A percentile compares a stretch with the other conserved stretches of the same genome.
These are phyloP conservation scores for Synergus itoensis DNA, from an alignment of 2,888 invertebrate genomes.

Conservation along the genomic window DNA sequence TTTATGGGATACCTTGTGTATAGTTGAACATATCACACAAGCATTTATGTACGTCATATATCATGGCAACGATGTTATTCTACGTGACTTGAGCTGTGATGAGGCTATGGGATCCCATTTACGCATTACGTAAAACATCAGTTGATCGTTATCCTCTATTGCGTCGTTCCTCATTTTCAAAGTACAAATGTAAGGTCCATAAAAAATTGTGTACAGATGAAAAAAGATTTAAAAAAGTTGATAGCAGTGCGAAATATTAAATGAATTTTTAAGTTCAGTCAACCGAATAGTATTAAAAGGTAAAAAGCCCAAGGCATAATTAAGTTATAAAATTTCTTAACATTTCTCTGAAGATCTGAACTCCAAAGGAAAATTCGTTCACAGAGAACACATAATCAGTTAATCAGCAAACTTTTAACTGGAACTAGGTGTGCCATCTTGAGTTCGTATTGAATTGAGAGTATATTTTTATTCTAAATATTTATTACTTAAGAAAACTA, in stretches of 20 bases:
- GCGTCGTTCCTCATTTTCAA: conserved; percentile 25
- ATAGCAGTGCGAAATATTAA: not conserved
- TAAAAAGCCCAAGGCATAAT: no score
- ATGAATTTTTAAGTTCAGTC: not conserved
- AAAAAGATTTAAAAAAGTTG: not conserved
- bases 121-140: conserved; percentile 51
- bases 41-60: conserved; percentile 54
- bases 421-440: not conserved
- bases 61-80: conserved; percentile 53
- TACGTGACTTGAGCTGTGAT: conserved; percentile 54
- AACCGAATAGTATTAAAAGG: not conserved
- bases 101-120: conserved; percentile 55
- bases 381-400: no score
- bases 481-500: not conserved
- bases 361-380: not conserved
- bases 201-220: not conserved
- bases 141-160: conserved; percentile 41
- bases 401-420: not conserved
- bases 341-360: not conserved
- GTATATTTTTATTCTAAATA: not conserved
- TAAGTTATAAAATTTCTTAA: no score
- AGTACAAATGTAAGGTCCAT: not conserved
- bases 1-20: conserved; percentile 52
- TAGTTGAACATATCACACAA: conserved; percentile 54
- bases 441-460: not conserved